Evolutionary conservation across 2,113 vertebrate genomes (phyloP), one percentile per base, ranked within the genome.

Genomic region (Grus americana): DNA sequence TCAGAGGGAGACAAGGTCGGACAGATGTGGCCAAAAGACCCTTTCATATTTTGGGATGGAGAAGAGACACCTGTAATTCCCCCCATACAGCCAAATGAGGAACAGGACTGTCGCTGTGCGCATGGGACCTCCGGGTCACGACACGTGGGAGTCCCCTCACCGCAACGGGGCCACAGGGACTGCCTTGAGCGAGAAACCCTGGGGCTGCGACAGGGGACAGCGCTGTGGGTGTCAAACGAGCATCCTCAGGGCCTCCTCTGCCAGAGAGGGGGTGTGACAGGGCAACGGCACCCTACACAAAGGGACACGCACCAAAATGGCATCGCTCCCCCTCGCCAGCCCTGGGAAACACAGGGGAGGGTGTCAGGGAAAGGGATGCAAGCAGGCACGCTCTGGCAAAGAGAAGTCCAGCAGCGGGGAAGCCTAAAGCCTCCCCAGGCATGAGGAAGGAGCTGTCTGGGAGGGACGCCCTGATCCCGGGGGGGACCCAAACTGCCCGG

Each of bases 151-250:
- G 30, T 6, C 76, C 50, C 58, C 47, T 17, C 29, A 2, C 30
- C 4, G 0, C 4, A 12, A 23, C 0, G 3, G 27, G n/a, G 59
- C 21, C 74, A 2, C 0, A 21, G 86, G 62, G 36, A 34, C 2
- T 6, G 15, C 20, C 76, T 26, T 9, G 52, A 12, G 32, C 3
- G 3, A 49, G 19, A 8, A 47, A 46, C 5, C 4, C 4, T 6
- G 9, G 57, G 71, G 15, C 1, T 55, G 63, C 5, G 22, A 63
- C n/a, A 34, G 22, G 52, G 63, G 10, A 68, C 79, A 19, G 44
- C 1, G 36, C 63, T 12, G n/a, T 0, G 61, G 52, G 36, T 7
- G 29, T 5, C 32, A 4, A 18, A 44, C 0, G 5, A 13, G 13
- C 0, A 10, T 21, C 67, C 61, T 19, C 65, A 21, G 57, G 21